Evolutionary conservation across 2,797 vertebrate genomes (phyloP).

Genomic region (Oreochromis grahami): DNA sequence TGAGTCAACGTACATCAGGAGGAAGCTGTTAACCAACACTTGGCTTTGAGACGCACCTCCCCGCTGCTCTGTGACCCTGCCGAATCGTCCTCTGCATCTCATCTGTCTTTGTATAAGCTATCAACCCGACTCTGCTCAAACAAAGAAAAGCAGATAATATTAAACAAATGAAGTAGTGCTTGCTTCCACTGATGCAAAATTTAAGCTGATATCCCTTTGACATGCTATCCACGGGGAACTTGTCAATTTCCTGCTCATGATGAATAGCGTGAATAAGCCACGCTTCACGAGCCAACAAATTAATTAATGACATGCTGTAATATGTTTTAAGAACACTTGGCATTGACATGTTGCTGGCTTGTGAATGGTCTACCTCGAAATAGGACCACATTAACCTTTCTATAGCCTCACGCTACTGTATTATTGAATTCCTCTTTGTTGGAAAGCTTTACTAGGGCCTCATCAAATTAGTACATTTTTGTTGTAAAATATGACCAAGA

Average conservation of each 20-base stretch:
- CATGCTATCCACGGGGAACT: slow-evolving; percentile 39
- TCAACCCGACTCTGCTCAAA: not conserved
- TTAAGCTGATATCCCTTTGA: slow-evolving; percentile 53
- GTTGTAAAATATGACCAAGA: slow-evolving; percentile 9
- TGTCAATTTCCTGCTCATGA: slow-evolving; percentile 64
- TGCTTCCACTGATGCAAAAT: slow-evolving; percentile 41
- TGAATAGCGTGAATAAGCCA: slow-evolving; percentile 61
- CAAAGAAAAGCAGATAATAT: slow-evolving; percentile 13
- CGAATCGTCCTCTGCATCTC: slow-evolving; percentile 26
- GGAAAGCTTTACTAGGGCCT: slow-evolving; percentile 3
- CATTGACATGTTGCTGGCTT: slow-evolving; percentile 39
- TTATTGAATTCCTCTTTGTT: slow-evolving; percentile 12
- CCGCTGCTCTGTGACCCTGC: slow-evolving; percentile 2
- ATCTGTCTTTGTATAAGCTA: not conserved
- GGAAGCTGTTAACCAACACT: slow-evolving; percentile 42
- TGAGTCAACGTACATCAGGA: slow-evolving; percentile 24
- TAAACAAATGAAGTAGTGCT: slow-evolving; percentile 27
- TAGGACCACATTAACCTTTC: slow-evolving; percentile 29
- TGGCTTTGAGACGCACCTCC: slow-evolving; percentile 31
- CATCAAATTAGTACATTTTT: slow-evolving; percentile 12
- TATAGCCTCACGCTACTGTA: slow-evolving; percentile 5
- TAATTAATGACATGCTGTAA: slow-evolving; percentile 60
- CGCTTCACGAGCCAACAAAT: slow-evolving; percentile 62
- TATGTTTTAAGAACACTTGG: slow-evolving; percentile 66
- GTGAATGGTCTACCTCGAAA: slow-evolving; percentile 48